Conservation (phyloP, 2,113 vertebrate species). For the Rhinolophus sinicus region DNA sequence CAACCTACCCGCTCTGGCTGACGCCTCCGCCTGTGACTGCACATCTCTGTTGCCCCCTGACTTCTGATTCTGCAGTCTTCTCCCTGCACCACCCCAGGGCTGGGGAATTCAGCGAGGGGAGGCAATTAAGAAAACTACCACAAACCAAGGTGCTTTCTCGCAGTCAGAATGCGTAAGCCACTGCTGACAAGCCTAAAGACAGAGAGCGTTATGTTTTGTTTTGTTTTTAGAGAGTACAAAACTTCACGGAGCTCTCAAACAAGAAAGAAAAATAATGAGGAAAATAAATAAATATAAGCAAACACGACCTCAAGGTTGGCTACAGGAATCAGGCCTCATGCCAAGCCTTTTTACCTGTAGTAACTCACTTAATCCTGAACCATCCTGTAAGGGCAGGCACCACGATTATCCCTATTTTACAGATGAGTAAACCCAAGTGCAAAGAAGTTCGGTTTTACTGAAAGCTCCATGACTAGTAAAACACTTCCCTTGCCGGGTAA, state of each 20-base stretch:
- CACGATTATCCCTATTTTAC: neutral
- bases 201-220: neutral
- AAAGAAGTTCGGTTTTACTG: conserved; percentile 3
- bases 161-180: neutral
- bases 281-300: conserved; percentile 32
- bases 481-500: neutral
- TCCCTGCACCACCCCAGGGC: neutral
- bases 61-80: neutral
- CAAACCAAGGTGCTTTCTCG: neutral
- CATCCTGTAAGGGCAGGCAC: neutral
- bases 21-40: neutral
- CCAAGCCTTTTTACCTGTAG: neutral
- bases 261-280: neutral
- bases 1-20: neutral
- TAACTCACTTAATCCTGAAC: neutral
- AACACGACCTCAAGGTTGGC: neutral
- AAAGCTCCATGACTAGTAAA: neutral
- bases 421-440: conserved; percentile 3
- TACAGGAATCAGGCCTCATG: neutral
- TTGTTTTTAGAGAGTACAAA: conserved; percentile 11
- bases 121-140: neutral
- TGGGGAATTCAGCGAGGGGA: neutral
- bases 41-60: neutral
- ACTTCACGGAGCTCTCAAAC: neutral
- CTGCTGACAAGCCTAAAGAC: neutral